phyloP scores from a whole-genome alignment of 2,888 invertebrate genomes.

The Digitonthophagus gazella region DNA sequence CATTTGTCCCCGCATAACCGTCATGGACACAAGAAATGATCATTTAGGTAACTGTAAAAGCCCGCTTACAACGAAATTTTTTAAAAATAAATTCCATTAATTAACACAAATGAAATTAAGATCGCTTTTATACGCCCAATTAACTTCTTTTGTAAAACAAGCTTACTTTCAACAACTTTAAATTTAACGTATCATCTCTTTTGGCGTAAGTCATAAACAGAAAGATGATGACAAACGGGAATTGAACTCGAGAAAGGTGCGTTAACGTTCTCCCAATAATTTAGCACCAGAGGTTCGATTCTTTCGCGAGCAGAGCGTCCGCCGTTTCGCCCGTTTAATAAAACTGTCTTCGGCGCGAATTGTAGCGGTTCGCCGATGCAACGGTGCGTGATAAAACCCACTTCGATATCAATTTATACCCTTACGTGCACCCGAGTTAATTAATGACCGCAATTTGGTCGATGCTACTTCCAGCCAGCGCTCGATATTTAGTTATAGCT shows the following conservation, averaged over 20 bases:
- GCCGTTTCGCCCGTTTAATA: slow-evolving; percentile 8
- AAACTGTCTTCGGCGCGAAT: slow-evolving; percentile 5
- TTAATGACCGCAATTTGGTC: slow-evolving; percentile 24
- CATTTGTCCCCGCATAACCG: neutral
- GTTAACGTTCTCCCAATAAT: slow-evolving; percentile 19
- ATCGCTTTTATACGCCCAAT: no score
- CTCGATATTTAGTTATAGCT: neutral
- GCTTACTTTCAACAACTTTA: no score
- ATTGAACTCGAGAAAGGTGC: slow-evolving; percentile 1
- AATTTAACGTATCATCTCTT: neutral
- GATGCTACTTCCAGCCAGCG: neutral
- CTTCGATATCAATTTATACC: slow-evolving; percentile 25
- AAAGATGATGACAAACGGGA: neutral
- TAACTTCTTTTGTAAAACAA: no score
- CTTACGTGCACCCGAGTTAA: slow-evolving; percentile 17
- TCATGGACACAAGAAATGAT: neutral
- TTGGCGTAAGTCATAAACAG: neutral
- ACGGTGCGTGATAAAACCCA: slow-evolving; percentile 23
- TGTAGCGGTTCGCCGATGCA: neutral
- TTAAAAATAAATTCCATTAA: no score
- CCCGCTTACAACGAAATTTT: neutral
- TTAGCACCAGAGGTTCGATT: neutral
- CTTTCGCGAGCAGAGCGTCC: neutral
- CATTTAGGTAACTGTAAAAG: neutral
- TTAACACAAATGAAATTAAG: no score